A percentile compares a stretch with the other conserved stretches of the same genome.
These are phyloP conservation scores for Xanthorhoe designata DNA, from an alignment of 2,888 invertebrate species.

Conservation along the genomic window DNA sequence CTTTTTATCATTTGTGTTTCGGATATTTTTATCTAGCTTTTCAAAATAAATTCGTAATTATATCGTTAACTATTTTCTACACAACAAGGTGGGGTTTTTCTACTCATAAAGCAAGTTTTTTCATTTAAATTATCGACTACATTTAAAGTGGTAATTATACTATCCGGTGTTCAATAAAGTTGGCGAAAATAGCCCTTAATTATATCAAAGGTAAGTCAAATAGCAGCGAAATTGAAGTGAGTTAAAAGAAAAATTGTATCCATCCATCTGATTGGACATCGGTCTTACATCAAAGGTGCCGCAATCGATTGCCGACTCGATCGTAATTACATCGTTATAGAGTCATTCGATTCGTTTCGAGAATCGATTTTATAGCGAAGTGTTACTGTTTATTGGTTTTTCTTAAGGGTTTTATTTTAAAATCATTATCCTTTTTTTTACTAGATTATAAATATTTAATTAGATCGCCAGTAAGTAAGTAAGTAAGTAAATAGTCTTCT, in stretches of 20 bases:
- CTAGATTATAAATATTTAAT: too few species aligned
- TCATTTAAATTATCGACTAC: background rate
- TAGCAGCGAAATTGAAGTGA: slow-evolving; percentile 16
- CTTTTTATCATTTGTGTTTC: background rate
- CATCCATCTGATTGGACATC: slow-evolving; percentile 49
- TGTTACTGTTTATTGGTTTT: slow-evolving; percentile 41
- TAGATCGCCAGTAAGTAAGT: too few species aligned
- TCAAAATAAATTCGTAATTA: too few species aligned
- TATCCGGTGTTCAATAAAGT: slow-evolving; percentile 1
- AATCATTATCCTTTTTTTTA: background rate
- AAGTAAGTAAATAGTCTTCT: too few species aligned
- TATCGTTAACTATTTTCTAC: too few species aligned
- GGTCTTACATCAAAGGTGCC: slow-evolving; percentile 63
- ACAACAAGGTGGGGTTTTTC: background rate
- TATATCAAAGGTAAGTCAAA: slow-evolving; percentile 14
- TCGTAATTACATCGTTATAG: slow-evolving; percentile 61
- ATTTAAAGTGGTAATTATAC: background rate
- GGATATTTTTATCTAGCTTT: background rate
- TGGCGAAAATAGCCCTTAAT: slow-evolving; percentile 1
- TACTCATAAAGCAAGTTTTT: background rate
- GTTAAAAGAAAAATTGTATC: slow-evolving; percentile 20
- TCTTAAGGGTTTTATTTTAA: background rate
- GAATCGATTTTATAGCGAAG: slow-evolving; percentile 43
- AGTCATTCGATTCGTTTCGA: slow-evolving; percentile 51
- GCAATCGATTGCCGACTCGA: slow-evolving; percentile 55